Conservation (phyloP, 2,113 vertebrate species). For the Trachemys scripta region DNA sequence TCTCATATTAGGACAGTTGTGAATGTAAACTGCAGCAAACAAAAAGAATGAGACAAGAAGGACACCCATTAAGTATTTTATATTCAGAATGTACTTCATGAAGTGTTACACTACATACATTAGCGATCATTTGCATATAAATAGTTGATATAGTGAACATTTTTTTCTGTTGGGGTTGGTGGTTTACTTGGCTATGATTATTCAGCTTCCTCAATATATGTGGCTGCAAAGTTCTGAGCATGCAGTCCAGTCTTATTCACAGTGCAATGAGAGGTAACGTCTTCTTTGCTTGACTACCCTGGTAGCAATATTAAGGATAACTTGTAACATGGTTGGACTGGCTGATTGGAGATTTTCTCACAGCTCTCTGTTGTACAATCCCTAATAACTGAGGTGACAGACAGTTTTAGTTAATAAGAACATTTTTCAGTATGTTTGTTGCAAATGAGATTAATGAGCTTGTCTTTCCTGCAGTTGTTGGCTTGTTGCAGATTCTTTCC, state of each 20-base stretch:
- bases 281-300: rapidly evolving
- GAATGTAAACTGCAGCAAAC: neutral
- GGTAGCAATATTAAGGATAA: rapidly evolving
- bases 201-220: neutral
- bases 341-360: rapidly evolving
- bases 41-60: neutral
- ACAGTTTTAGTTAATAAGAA: slow-evolving; percentile 8
- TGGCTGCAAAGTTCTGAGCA: neutral
- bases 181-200: neutral
- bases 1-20: rapidly evolving
- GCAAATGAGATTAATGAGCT: slow-evolving; percentile 32
- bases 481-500: slow-evolving; percentile 12
- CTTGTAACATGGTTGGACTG: neutral
- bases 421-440: slow-evolving; percentile 2
- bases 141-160: neutral
- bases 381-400: neutral
- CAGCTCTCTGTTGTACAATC: neutral
- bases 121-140: neutral
- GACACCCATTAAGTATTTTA: rapidly evolving
- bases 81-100: neutral
- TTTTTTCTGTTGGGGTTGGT: neutral
- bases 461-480: neutral
- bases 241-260: neutral
- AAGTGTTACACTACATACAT: rapidly evolving
- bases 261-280: neutral